Base-by-base conservation (phyloP, 2,113 vertebrate species). In the Cairina moschata region DNA sequence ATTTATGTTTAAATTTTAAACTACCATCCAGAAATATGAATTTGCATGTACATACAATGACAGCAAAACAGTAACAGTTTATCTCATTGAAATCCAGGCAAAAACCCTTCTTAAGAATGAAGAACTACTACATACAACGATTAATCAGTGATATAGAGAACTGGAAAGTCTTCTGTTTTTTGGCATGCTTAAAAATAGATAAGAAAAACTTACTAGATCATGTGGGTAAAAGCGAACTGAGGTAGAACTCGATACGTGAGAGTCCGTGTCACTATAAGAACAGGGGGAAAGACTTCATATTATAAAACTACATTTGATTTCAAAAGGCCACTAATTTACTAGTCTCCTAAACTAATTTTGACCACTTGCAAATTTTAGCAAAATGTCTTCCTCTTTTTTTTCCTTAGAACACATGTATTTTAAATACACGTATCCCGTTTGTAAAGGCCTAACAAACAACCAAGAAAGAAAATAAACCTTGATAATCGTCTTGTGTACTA, bases 241-340 rank as follows among this genome's bases (percentile, higher is more conserved):
- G 99, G 99, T 99, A 99, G 99, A 99, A 98, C 99, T 99, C 98
- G 99, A 99, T 98, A 99, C 98, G 94, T 99, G 99, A 98, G 99
- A 99, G 98, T 99, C 99, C 44, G 99, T 99, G 96, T 99, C 99
- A 99, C 99, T 99, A 98, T 78, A 98, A 97, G 95, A 97, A 98
- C 92, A 97, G 93, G 86, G 94, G 94, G 90, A 97, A 98, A 96
- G 58, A 96, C 58, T 96, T 98, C 81, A 97, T 82, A 94, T 95
- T 95, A 95, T 96, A 96, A 96, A 86, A 92, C 55, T 88, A 96
- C 34, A 95, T 91, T 96, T 93, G 63, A 81, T 48, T 94, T 90
- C 73, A 93, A 58, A 69, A 92, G 58, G 66, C 46, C 56, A 86
- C 22, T 65, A 73, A 48, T 72, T 86, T 90, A 86, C 54, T 78